Evolutionary conservation across 2,888 invertebrate species (phyloP), one percentile per base, ranked within the genome.

Genomic region (Drosophila peninsularis): DNA sequence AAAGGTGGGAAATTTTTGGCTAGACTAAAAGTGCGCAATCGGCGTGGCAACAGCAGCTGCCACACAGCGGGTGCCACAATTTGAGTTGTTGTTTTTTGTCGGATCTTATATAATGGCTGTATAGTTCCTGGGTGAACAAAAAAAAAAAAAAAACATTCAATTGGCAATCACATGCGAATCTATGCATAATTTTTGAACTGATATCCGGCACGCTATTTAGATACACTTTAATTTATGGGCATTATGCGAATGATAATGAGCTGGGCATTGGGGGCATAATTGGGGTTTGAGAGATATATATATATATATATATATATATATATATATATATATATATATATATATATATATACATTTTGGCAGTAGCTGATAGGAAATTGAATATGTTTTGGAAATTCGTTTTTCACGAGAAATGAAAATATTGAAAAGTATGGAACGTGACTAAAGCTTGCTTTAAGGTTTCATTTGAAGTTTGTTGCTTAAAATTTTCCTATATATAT

Each of bases 121-220:
- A 42, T 17, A 62, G 64, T 75, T 69, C 58, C 75, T 67, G 75
- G 67, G 37, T 34, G 14, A 14, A 53, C 13, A 24, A 17, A 36
- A 42, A 1, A 21, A 13, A 21, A 3, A 30, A 47, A 44, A 44
- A 53, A 44, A 58, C 60, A 64, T 64, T 64, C 79, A 64, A 72
- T 77, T 71, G 53, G 32, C 73, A 78, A 78, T 63, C 62, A 65
- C 75, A 68, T 74, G 68, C 67, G 67, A 78, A 55, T 41, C 24
- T 24, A 32, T 37, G 27, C 49, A 57, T 53, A 34, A 27, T 41
- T 36, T 63, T 72, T 50, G 54, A 57, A 45, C 39, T 63, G 39
- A 78, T 68, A 75, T 75, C 75, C 79, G 68, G 75, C 75, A 75
- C 79, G 79, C 75, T 54, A 75, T 78, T 47, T 68, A 24, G 17